phyloP scores from a whole-genome alignment of 2,113 vertebrate genomes.

The Carollia perspicillata region DNA sequence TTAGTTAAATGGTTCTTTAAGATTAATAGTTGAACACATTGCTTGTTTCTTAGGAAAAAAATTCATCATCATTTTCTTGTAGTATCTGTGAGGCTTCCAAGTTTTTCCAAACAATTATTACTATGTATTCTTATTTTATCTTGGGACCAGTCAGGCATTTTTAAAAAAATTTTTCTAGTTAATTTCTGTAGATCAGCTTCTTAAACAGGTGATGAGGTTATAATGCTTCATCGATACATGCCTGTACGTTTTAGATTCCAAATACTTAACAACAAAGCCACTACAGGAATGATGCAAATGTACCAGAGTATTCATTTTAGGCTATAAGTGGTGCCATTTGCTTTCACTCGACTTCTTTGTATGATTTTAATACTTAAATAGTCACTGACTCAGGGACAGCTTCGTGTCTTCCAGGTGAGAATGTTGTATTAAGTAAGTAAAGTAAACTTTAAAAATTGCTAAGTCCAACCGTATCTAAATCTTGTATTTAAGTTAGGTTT shows the following conservation, averaged over 20 bases:
- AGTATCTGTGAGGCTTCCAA: neutral
- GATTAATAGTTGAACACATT: conserved; percentile 16
- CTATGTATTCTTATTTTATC: conserved; percentile 24
- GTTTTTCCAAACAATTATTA: neutral
- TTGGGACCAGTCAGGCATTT: neutral
- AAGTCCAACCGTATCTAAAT: conserved; percentile 56
- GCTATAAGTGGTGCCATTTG: conserved; percentile 37
- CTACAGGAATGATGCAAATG: neutral
- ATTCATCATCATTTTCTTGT: neutral
- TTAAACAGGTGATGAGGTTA: neutral
- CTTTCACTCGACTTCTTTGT: conserved; percentile 37
- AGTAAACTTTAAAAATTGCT: conserved; percentile 68
- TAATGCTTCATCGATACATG: neutral
- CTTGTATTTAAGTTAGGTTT: conserved; percentile 75
- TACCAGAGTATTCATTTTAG: neutral
- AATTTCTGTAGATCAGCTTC: neutral
- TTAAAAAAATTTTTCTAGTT: neutral
- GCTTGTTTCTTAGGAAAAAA: neutral
- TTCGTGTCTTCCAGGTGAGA: conserved; percentile 53
- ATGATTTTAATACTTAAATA: conserved; percentile 29
- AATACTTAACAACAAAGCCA: neutral
- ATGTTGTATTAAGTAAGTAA: conserved; percentile 66
- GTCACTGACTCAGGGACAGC: neutral
- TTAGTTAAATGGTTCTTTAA: conserved; percentile 34
- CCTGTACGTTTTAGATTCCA: neutral